A percentile compares a stretch with the other conserved stretches of the same genome.
phyloP scores from a whole-genome alignment of 1,140 invertebrate species.

The Colletes latitarsis region DNA sequence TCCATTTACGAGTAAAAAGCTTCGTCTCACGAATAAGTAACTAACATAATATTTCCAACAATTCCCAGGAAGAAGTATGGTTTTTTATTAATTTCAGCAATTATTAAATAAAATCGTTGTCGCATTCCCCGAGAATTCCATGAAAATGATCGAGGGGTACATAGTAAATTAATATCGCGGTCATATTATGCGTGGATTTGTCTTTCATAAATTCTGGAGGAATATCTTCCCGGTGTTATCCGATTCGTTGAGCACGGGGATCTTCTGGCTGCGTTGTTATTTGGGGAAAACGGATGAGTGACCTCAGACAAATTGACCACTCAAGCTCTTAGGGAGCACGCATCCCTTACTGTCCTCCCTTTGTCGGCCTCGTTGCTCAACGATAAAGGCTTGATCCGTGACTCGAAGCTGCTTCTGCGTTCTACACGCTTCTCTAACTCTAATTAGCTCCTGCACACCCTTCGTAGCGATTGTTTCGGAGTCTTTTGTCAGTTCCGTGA shows the following conservation, averaged over 20 bases:
- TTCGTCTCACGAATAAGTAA: no score
- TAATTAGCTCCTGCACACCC: conserved; percentile 26
- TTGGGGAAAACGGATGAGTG: conserved; percentile 37
- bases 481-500: not conserved
- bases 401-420: conserved; percentile 16
- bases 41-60: no score
- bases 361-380: conserved; percentile 15
- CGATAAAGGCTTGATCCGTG: conserved; percentile 51
- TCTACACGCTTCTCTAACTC: conserved; percentile 21
- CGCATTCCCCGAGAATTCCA: no score
- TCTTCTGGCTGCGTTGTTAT: conserved; percentile 36
- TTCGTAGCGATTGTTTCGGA: conserved; percentile 18
- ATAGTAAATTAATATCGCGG: no score
- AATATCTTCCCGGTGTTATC: conserved; percentile 19
- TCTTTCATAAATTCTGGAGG: not conserved
- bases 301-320: conserved; percentile 56
- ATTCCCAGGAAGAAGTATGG: no score
- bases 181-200: not conserved
- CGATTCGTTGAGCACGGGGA: conserved; percentile 40
- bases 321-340: conserved; percentile 37
- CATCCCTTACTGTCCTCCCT: conserved; percentile 50
- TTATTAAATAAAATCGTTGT: no score
- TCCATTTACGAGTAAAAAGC: no score
- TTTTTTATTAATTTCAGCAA: no score
- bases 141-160: no score